Percentiles rank a stretch among this genome's conserved stretches.
These are phyloP conservation scores for Etheostoma cragini DNA, from an alignment of 2,113 vertebrate species.

Conservation along the genomic window DNA sequence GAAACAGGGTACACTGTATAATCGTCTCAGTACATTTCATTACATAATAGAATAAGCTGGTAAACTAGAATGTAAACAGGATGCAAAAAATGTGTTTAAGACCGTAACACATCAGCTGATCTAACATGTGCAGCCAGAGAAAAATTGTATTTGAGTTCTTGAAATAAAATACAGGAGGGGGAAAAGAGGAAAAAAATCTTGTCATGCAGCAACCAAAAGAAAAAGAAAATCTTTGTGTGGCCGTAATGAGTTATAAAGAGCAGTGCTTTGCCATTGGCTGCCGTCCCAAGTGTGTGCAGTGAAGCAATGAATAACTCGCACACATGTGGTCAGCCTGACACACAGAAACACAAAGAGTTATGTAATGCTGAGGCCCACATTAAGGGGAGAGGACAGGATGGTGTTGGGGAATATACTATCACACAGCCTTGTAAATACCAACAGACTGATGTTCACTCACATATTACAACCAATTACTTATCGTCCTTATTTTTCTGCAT, in stretches of 20 bases:
- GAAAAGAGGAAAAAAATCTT: background rate
- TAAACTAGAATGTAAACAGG: slow-evolving; percentile 60
- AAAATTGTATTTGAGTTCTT: slow-evolving; percentile 24
- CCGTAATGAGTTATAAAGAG: slow-evolving; percentile 66
- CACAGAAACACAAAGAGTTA: slow-evolving; percentile 78
- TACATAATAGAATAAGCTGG: slow-evolving; percentile 68
- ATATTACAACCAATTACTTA: background rate
- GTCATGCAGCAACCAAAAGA: slow-evolving; percentile 28
- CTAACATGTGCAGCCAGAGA: slow-evolving; percentile 24
- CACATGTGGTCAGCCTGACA: slow-evolving; percentile 64
- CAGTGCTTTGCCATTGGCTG: slow-evolving; percentile 58
- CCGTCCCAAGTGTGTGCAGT: slow-evolving; percentile 63
- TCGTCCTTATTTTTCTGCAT: background rate
- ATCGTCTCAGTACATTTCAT: slow-evolving; percentile 62
- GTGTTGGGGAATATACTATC: slow-evolving; percentile 51
- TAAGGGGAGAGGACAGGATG: slow-evolving; percentile 68
- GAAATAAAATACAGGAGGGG: slow-evolving; percentile 26
- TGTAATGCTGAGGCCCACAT: slow-evolving; percentile 79
- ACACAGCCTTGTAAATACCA: slow-evolving; percentile 23
- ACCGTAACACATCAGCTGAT: slow-evolving; percentile 63
- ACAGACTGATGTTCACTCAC: slow-evolving; percentile 26
- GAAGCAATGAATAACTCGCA: slow-evolving; percentile 68
- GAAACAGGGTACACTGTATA: slow-evolving; percentile 53
- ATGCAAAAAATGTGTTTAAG: slow-evolving; percentile 31
- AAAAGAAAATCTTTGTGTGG: slow-evolving; percentile 65